Evolutionary conservation across 2,888 invertebrate species (phyloP), one percentile per base, ranked within the genome.

Genomic region (Ectemnius continuus): DNA sequence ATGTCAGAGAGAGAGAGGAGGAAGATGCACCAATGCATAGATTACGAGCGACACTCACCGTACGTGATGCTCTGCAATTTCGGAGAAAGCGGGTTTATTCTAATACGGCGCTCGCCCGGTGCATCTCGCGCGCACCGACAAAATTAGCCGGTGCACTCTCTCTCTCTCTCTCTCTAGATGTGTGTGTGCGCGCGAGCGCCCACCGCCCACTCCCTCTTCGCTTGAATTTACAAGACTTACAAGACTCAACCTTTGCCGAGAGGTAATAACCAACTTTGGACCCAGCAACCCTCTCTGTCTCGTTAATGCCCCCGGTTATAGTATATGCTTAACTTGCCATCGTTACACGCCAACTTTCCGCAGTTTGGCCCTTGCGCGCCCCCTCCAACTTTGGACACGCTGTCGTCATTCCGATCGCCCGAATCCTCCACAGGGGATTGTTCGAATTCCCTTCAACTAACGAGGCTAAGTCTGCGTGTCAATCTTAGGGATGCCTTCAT

Each of bases 21-120:
- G 70, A 75, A 76, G 76, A 75, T 75, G 75, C 70, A 13, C 67
- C 76, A 76, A 75, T 75, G 67, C 76, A 76, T 76, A 76, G 76
- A 76, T 75, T 76, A 71, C 70, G 26, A 52, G 62, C 66, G 69
- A 70, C 70, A 20, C 47, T 59, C 5, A 36, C 46, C 67, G 76
- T 76, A 76, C 76, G 76, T 75, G 76, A 67, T 65, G 61, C 61
- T 20, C 45, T 58, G 76, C 76, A 75, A 76, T 75, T 76, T 76
- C 64, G 61, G 64, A 5, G 67, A 28, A 67, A 75, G 70, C 75
- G 61, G 70, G 76, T 76, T 76, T 75, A 70, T 76, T 75, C 76
- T 75, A 67, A 76, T 76, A 75, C 70, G 58, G 45, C 52, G 65
- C 2, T 46, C 76, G 67, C 8, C 36, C 36, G 36, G 36, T 36